A percentile compares a stretch with the other conserved stretches of the same genome.
phyloP scores from a whole-genome alignment of 1,140 invertebrate species.

The Drosophila auraria region DNA sequence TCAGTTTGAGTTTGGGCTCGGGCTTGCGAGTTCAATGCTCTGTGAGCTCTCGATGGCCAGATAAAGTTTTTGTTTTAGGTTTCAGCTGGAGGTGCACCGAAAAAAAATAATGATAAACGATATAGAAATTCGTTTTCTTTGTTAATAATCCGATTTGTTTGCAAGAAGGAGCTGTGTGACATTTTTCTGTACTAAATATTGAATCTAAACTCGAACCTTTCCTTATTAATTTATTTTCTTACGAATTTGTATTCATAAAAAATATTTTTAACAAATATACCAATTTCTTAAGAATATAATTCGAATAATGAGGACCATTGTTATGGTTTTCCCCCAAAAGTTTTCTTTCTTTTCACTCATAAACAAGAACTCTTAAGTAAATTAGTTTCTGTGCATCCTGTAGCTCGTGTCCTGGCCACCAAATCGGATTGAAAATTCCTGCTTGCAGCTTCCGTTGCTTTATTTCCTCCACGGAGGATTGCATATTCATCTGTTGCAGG shows the following conservation, averaged over 20 bases:
- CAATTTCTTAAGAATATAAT: neutral
- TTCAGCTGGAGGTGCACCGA: conserved; percentile 16
- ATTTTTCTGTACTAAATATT: too few relatives aligned
- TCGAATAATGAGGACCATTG: neutral
- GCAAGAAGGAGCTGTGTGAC: too few relatives aligned
- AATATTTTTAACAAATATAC: too few relatives aligned
- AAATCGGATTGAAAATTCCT: conserved; percentile 58
- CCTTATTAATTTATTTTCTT: neutral
- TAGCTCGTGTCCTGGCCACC: conserved; percentile 28
- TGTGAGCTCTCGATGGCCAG: conserved; percentile 21
- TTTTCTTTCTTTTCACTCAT: neutral
- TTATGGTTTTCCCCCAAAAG: neutral
- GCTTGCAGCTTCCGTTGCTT: conserved; percentile 46
- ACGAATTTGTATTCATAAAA: neutral
- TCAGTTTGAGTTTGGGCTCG: conserved; percentile 11
- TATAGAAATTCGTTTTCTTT: too few relatives aligned
- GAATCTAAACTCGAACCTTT: too few relatives aligned
- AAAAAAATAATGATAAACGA: neutral
- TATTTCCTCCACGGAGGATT: conserved; percentile 52
- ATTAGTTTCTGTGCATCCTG: neutral
- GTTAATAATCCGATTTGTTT: too few relatives aligned
- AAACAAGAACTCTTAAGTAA: neutral
- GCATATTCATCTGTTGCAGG: conserved; percentile 64
- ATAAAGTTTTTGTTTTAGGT: conserved; percentile 43
- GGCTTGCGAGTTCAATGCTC: conserved; percentile 52